These are phyloP conservation scores for Narcine bancroftii DNA, from an alignment of 2,113 vertebrate genomes.

Conservation along the genomic window DNA sequence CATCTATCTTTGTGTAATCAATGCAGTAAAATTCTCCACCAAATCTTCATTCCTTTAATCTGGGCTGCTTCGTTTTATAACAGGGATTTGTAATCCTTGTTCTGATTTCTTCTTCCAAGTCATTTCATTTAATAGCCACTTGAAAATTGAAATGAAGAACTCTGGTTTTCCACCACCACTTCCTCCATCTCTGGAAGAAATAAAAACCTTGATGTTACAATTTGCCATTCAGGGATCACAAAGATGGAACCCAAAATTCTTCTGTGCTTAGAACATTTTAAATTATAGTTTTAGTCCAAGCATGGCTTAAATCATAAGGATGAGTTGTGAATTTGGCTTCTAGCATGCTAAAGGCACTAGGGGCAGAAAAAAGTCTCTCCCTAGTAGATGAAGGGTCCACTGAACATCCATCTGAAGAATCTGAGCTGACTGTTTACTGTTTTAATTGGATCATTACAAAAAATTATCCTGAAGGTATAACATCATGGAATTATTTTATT, in stretches of 20 bases:
- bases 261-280: not conserved
- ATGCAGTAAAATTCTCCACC: not conserved
- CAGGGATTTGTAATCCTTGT: too few species aligned
- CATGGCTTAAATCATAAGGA: not conserved
- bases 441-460: not conserved
- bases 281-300: not conserved
- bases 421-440: not conserved
- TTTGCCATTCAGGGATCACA: not conserved
- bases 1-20: not conserved
- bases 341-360: not conserved
- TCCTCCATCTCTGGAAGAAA: not conserved
- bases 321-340: not conserved
- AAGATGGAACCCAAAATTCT: not conserved
- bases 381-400: not conserved
- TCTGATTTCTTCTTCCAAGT: not conserved
- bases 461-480: not conserved
- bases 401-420: not conserved
- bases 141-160: not conserved
- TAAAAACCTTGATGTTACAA: not conserved
- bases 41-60: not conserved
- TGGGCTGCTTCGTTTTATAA: too few species aligned
- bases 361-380: not conserved
- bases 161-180: not conserved
- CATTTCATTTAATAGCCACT: not conserved
- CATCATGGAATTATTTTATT: not conserved